phyloP scores from a whole-genome alignment of 2,888 invertebrate genomes.

The Ferdinandea cuprea region DNA sequence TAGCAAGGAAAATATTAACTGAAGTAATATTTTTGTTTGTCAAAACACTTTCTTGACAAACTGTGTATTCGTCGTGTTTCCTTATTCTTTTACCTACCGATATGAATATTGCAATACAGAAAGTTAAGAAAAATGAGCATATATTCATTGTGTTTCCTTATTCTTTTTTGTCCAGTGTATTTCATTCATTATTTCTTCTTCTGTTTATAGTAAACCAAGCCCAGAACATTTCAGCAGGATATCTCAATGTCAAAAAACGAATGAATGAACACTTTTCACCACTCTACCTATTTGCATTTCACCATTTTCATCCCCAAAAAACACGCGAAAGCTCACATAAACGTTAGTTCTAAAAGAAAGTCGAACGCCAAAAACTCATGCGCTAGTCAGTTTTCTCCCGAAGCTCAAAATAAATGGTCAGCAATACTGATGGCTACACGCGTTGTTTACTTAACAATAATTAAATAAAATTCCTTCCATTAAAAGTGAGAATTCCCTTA shows the following conservation, averaged over 20 bases:
- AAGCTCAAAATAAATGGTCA: conserved; percentile 35
- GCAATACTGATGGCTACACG: background rate
- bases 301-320: conserved; percentile 4
- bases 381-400: conserved; percentile 61
- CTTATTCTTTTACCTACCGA: too few relatives aligned
- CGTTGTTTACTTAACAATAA: conserved; percentile 55
- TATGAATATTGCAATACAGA: too few relatives aligned
- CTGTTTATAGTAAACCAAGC: background rate
- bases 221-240: background rate
- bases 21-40: too few relatives aligned
- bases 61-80: too few relatives aligned
- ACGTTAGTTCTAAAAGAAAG: conserved; percentile 41
- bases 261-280: conserved; percentile 53
- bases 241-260: background rate
- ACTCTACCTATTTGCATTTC: conserved; percentile 5
- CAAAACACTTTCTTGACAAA: too few relatives aligned
- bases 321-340: conserved; percentile 30
- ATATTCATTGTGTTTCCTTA: too few relatives aligned
- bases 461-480: conserved; percentile 20
- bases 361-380: conserved; percentile 38
- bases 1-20: too few relatives aligned
- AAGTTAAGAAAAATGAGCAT: too few relatives aligned
- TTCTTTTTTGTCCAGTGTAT: background rate
- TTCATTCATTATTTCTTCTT: conserved; percentile 25
- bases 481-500: conserved; percentile 7